These are phyloP conservation scores for Drosophila helvetica DNA, from an alignment of 2,888 invertebrate genomes.

Conservation along the genomic window DNA sequence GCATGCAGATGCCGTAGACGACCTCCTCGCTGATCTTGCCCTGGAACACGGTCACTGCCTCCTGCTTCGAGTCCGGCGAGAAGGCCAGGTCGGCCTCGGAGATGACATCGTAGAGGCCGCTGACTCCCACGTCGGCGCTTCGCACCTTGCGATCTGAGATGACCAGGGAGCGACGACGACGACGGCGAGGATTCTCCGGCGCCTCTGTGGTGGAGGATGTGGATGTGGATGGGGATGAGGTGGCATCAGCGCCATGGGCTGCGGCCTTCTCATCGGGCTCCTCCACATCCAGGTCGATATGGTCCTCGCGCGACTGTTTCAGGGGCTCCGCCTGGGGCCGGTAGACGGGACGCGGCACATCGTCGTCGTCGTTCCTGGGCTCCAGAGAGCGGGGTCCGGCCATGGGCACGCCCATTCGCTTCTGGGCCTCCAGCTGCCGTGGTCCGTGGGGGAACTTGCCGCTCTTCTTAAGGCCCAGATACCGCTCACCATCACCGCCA, in stretches of 20 bases:
- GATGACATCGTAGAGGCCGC: conserved; percentile 94
- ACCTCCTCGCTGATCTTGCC: conserved; percentile 94
- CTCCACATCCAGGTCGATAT: conserved; percentile 72
- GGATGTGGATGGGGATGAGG: background rate
- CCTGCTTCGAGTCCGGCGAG: conserved; percentile 91
- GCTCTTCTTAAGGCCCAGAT: conserved; percentile 84
- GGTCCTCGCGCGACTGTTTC: conserved; percentile 67
- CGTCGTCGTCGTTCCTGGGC: conserved; percentile 61
- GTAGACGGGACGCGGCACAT: conserved; percentile 81
- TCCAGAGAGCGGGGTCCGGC: conserved; percentile 85
- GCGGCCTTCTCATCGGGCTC: conserved; percentile 31
- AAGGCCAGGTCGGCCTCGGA: conserved; percentile 96
- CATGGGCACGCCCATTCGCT: conserved; percentile 85
- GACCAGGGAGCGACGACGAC: conserved; percentile 87
- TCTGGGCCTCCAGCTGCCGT: conserved; percentile 86
- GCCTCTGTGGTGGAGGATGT: background rate
- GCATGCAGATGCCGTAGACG: conserved; percentile 95
- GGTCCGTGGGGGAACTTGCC: conserved; percentile 91
- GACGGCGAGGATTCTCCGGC: conserved; percentile 54
- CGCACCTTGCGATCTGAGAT: conserved; percentile 90
- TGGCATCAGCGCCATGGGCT: too few relatives aligned
- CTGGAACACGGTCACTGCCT: conserved; percentile 94
- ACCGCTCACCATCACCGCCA: conserved; percentile 78
- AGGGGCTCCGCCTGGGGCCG: conserved; percentile 74
- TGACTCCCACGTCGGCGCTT: conserved; percentile 94